Percentiles rank a stretch among this genome's conserved stretches.
These are phyloP conservation scores for Spea multiplicata DNA, from an alignment of 2,113 vertebrate species.

Conservation along the genomic window DNA sequence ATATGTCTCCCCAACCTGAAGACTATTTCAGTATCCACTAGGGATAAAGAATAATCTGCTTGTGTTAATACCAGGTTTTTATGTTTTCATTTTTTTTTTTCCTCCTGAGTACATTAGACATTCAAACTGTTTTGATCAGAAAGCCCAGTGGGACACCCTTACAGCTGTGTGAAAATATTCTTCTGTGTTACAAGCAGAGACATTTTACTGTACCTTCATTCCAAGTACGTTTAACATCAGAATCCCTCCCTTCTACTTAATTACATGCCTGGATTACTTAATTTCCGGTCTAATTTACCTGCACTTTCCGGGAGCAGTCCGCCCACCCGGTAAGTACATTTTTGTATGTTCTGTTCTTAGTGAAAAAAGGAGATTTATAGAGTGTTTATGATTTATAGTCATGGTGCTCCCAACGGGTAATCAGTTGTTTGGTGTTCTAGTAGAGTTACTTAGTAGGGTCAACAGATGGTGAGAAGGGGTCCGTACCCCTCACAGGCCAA, in stretches of 20 bases:
- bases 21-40: constrained; percentile 1
- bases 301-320: no score
- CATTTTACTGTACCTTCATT: neutral
- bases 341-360: no score
- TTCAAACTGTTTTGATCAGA: constrained; percentile 44
- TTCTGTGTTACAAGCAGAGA: constrained; percentile 9
- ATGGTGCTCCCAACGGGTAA: no score
- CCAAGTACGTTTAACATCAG: neutral
- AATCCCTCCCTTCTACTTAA: constrained; percentile 1
- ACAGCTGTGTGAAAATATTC: constrained; percentile 45
- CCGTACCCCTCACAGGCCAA: no score
- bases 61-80: constrained; percentile 36
- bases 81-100: constrained; percentile 34
- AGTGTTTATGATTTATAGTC: no score
- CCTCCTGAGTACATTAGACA: constrained; percentile 28
- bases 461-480: no score
- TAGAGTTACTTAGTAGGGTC: no score
- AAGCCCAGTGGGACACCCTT: constrained; percentile 39
- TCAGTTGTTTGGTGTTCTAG: no score
- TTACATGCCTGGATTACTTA: no score
- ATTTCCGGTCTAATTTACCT: no score
- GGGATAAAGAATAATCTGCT: constrained; percentile 19
- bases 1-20: constrained; percentile 20
- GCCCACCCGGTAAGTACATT: no score
- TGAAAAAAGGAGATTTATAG: no score